These are phyloP conservation scores for Tringa solitaria DNA, from an alignment of 2,113 vertebrate species.

Conservation along the genomic window DNA sequence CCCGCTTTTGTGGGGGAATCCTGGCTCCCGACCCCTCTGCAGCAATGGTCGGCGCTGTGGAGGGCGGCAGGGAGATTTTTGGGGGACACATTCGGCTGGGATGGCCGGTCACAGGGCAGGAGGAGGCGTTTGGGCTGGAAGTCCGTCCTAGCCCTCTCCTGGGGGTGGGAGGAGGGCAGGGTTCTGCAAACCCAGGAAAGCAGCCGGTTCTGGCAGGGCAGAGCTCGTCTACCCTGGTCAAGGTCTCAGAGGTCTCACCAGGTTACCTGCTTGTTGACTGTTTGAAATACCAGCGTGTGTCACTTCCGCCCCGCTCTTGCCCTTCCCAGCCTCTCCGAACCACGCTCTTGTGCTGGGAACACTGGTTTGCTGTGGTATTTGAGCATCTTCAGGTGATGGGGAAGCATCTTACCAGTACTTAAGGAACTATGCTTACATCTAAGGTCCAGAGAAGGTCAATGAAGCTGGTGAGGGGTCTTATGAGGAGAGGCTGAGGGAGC, in stretches of 20 bases:
- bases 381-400: neutral
- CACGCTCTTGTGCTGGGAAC: neutral
- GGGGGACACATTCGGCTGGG: accelerated
- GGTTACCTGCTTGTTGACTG: slow-evolving; percentile 41
- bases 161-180: neutral
- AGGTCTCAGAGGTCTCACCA: slow-evolving; percentile 53
- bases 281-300: slow-evolving; percentile 41
- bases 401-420: neutral
- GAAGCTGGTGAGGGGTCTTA: too few relatives aligned
- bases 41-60: accelerated
- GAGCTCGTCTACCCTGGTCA: slow-evolving; percentile 41
- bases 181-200: neutral
- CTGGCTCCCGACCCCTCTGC: neutral
- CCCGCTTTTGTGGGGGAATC: neutral
- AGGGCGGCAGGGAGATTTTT: neutral
- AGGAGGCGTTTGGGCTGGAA: neutral
- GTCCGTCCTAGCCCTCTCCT: neutral
- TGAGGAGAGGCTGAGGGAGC: too few relatives aligned
- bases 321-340: neutral
- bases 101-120: neutral
- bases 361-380: neutral
- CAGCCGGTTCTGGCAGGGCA: slow-evolving; percentile 43
- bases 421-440: neutral
- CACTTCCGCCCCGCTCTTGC: neutral
- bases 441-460: too few relatives aligned